A percentile compares a stretch with the other conserved stretches of the same genome.
phyloP scores from a whole-genome alignment of 2,888 invertebrate genomes.

The Agapostemon virescens region DNA sequence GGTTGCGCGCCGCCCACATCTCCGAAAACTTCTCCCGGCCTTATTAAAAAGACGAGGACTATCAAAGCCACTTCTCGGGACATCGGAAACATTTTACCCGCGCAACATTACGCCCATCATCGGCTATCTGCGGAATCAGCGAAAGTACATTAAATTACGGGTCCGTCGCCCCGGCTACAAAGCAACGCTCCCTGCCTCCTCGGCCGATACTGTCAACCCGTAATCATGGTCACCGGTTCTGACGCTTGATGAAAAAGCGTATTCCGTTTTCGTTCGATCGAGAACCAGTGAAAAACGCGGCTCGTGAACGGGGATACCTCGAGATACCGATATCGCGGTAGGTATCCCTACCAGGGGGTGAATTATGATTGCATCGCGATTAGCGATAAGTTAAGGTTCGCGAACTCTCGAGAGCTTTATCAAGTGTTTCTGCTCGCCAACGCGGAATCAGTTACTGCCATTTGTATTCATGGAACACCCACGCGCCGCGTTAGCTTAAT shows the following conservation, averaged over 20 bases:
- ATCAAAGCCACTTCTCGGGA: slow-evolving; percentile 48
- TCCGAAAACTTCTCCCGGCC: slow-evolving; percentile 21
- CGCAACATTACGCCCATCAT: slow-evolving; percentile 42
- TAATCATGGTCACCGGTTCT: slow-evolving; percentile 24
- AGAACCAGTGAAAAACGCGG: neutral
- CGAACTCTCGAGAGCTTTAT: neutral
- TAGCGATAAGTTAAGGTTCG: neutral
- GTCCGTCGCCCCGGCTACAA: slow-evolving; percentile 25
- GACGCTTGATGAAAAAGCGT: neutral
- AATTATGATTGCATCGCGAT: neutral
- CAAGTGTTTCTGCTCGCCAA: slow-evolving; percentile 1
- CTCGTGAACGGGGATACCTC: neutral
- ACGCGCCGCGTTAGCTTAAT: neutral
- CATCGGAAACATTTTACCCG: slow-evolving; percentile 55
- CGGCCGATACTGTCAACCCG: slow-evolving; percentile 40
- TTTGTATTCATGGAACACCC: neutral
- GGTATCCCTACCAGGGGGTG: neutral
- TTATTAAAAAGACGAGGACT: slow-evolving; percentile 50
- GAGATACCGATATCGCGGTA: neutral
- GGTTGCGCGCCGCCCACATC: slow-evolving; percentile 47
- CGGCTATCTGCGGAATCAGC: slow-evolving; percentile 53
- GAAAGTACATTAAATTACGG: slow-evolving; percentile 52
- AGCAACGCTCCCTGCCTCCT: slow-evolving; percentile 31
- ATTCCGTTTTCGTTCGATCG: slow-evolving; percentile 10
- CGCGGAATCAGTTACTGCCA: neutral